phyloP scores from a whole-genome alignment of 2,113 vertebrate genomes.

The Origma solitaria region DNA sequence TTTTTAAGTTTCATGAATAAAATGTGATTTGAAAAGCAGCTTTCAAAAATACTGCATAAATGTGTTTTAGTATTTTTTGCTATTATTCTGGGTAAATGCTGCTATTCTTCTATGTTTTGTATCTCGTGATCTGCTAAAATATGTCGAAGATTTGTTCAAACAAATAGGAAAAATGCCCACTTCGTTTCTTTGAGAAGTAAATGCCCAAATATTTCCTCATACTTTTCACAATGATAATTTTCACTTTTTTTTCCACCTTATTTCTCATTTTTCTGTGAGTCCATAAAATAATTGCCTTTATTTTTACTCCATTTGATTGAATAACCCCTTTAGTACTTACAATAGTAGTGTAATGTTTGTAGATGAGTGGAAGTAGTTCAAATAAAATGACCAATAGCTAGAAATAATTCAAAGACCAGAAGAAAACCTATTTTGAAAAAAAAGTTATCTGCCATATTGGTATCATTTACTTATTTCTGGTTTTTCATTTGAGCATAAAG shows the following conservation, averaged over 20 bases:
- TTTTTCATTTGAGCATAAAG: neutral
- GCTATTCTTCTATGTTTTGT: neutral
- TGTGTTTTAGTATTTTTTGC: neutral
- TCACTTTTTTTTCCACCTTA: neutral
- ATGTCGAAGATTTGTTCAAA: neutral
- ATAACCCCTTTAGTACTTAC: neutral
- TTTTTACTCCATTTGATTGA: conserved; percentile 16
- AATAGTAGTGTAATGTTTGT: conserved; percentile 33
- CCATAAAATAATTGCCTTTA: conserved; percentile 7
- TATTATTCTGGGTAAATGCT: neutral
- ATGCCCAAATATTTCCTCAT: neutral
- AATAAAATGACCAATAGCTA: conserved; percentile 33
- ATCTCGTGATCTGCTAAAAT: neutral
- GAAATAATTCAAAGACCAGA: conserved; percentile 20
- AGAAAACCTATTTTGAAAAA: conserved; percentile 26
- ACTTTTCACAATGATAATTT: neutral
- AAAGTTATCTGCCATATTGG: conserved; percentile 13
- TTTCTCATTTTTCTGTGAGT: neutral
- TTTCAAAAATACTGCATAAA: neutral
- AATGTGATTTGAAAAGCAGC: neutral
- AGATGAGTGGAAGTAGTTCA: conserved; percentile 40
- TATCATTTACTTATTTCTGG: neutral
- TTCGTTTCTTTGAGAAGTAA: neutral
- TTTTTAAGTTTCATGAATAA: neutral
- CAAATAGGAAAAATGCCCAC: neutral